Evolutionary conservation across 1,140 invertebrate species (phyloP).

Genomic region (Pinna nobilis): DNA sequence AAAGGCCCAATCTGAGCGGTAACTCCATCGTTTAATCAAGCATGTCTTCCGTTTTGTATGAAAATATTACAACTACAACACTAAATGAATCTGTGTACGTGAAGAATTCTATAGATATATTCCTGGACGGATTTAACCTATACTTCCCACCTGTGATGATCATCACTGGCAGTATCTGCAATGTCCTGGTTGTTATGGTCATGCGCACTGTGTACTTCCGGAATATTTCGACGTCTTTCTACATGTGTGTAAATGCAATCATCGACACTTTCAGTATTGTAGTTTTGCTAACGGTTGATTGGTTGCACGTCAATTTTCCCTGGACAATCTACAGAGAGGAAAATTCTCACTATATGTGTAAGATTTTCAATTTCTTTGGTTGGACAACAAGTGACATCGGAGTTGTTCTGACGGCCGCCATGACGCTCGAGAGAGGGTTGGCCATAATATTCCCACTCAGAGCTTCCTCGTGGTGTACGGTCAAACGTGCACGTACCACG

Average conservation of each 20-base stretch:
- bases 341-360: constrained; percentile 55
- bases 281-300: constrained; percentile 58
- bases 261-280: constrained; percentile 57
- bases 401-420: constrained; percentile 62
- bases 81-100: too few relatives aligned
- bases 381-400: constrained; percentile 62
- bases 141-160: constrained; percentile 60
- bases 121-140: constrained; percentile 47
- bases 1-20: too few relatives aligned
- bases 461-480: constrained; percentile 50
- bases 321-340: constrained; percentile 44
- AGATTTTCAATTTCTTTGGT: constrained; percentile 63
- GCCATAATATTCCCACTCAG: constrained; percentile 60
- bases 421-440: constrained; percentile 62
- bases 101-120: constrained; percentile 1
- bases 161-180: constrained; percentile 53
- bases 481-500: constrained; percentile 49
- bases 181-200: constrained; percentile 57
- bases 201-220: constrained; percentile 60
- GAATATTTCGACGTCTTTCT: constrained; percentile 63
- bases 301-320: constrained; percentile 63
- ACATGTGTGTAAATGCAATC: constrained; percentile 56
- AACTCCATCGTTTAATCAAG: too few relatives aligned
- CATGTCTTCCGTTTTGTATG: too few relatives aligned
- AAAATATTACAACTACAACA: too few relatives aligned